These are phyloP conservation scores for Drosophila lacicola DNA, from an alignment of 2,888 invertebrate genomes.

Conservation along the genomic window DNA sequence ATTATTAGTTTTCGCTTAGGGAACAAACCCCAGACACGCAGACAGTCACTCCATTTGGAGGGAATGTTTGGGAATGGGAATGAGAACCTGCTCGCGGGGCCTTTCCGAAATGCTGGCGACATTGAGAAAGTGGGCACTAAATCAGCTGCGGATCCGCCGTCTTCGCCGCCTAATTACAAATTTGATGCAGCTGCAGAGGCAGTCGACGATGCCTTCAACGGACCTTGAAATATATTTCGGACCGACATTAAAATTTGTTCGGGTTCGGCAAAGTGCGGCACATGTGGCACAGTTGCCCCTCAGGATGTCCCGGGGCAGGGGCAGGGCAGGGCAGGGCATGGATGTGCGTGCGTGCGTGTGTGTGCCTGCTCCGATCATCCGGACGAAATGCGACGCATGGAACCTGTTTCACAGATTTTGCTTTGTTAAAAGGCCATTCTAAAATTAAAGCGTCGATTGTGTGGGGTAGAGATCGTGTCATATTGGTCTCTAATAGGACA, in stretches of 20 bases:
- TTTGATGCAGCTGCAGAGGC: constrained; percentile 69
- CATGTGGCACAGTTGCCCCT: constrained; percentile 59
- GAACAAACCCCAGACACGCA: constrained; percentile 25
- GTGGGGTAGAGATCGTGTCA: constrained; percentile 56
- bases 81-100: constrained; percentile 30
- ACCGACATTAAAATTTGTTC: constrained; percentile 62
- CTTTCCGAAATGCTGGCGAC: constrained; percentile 34
- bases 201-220: constrained; percentile 57
- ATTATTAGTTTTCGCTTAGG: constrained; percentile 65
- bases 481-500: constrained; percentile 56
- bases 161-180: constrained; percentile 63
- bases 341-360: not conserved
- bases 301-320: constrained; percentile 38
- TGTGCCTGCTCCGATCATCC: constrained; percentile 33
- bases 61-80: not conserved
- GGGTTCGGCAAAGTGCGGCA: constrained; percentile 49
- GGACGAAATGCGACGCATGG: constrained; percentile 52
- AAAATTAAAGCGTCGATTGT: constrained; percentile 54
- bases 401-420: constrained; percentile 67
- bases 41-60: not conserved
- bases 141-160: constrained; percentile 50
- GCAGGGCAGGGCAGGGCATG: too few relatives aligned
- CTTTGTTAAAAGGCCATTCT: constrained; percentile 58
- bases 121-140: constrained; percentile 66
- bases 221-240: constrained; percentile 60